Evolutionary conservation across 2,888 invertebrate genomes (phyloP).

Genomic region (Torymus auratus): DNA sequence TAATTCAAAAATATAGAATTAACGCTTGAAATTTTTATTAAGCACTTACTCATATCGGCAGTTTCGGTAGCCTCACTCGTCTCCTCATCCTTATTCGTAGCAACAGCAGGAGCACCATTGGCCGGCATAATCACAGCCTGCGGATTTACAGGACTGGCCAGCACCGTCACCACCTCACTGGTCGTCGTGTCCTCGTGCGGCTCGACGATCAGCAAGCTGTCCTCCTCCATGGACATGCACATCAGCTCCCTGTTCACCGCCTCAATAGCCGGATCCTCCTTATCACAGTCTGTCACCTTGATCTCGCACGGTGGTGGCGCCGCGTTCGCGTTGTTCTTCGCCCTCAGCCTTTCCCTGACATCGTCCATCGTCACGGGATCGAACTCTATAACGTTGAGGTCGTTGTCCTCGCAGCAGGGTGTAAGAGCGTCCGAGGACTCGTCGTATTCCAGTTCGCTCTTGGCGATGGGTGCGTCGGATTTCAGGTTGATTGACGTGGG

Average conservation of each 20-base stretch:
- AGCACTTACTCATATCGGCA: conserved; percentile 35
- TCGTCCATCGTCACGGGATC: conserved; percentile 73
- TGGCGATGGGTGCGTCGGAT: conserved; percentile 71
- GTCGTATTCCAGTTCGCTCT: conserved; percentile 70
- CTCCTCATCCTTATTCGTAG: conserved; percentile 21
- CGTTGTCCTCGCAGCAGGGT: conserved; percentile 59
- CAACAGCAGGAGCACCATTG: conserved; percentile 55
- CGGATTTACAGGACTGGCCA: conserved; percentile 78
- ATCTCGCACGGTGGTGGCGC: conserved; percentile 46
- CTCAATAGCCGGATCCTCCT: conserved; percentile 76
- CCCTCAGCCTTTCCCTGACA: conserved; percentile 67
- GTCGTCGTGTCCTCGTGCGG: conserved; percentile 81
- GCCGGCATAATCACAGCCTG: not conserved
- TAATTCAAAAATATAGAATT: too few relatives aligned
- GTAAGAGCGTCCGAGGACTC: conserved; percentile 68
- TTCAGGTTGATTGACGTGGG: conserved; percentile 16
- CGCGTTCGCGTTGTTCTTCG: conserved; percentile 51
- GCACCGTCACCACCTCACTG: conserved; percentile 78
- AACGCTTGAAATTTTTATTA: too few relatives aligned
- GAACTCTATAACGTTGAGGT: conserved; percentile 71
- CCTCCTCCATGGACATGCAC: conserved; percentile 78
- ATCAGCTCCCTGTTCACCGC: conserved; percentile 69
- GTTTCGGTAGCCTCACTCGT: conserved; percentile 40
- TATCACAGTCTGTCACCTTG: conserved; percentile 50
- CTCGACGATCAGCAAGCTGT: conserved; percentile 80